Evolutionary conservation across 2,888 invertebrate species (phyloP).

Genomic region (Caenorhabditis uteleia): DNA sequence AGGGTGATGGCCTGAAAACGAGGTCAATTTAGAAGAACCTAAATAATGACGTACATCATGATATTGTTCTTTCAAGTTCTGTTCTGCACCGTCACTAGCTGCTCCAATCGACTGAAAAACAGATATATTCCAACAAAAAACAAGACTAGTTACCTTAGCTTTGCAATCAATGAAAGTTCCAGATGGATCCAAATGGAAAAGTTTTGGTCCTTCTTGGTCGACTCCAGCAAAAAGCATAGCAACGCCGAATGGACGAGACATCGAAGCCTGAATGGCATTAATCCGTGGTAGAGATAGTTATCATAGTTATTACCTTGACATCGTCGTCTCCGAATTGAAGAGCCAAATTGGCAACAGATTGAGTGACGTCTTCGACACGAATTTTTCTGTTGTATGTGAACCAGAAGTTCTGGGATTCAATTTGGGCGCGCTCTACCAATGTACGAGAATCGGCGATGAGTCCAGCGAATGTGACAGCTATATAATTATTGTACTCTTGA

Average conservation of each 20-base stretch:
- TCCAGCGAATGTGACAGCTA: conserved; percentile 74
- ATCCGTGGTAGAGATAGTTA: conserved; percentile 68
- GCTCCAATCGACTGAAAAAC: conserved; percentile 84
- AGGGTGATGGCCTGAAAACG: conserved; percentile 18
- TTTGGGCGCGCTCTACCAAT: conserved; percentile 88
- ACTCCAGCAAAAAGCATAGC: conserved; percentile 92
- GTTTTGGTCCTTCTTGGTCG: conserved; percentile 83
- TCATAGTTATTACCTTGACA: conserved; percentile 76
- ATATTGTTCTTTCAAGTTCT: conserved; percentile 82
- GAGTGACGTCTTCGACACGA: conserved; percentile 90
- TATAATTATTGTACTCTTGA: conserved; percentile 15
- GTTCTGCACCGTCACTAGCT: conserved; percentile 98
- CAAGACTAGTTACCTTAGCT: conserved; percentile 77
- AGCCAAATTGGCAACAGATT: conserved; percentile 97
- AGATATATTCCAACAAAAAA: not conserved
- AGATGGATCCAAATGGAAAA: conserved; percentile 87
- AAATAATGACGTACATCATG: conserved; percentile 71
- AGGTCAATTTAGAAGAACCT: not conserved
- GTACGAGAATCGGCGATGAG: conserved; percentile 97
- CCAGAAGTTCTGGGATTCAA: conserved; percentile 78
- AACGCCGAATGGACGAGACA: conserved; percentile 96
- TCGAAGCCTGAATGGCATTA: conserved; percentile 75
- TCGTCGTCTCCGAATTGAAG: conserved; percentile 99
- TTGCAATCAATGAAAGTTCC: conserved; percentile 92
- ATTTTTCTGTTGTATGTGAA: conserved; percentile 69